These are phyloP conservation scores for Drosophila setifemur DNA, from an alignment of 1,140 invertebrate genomes.

Conservation along the genomic window DNA sequence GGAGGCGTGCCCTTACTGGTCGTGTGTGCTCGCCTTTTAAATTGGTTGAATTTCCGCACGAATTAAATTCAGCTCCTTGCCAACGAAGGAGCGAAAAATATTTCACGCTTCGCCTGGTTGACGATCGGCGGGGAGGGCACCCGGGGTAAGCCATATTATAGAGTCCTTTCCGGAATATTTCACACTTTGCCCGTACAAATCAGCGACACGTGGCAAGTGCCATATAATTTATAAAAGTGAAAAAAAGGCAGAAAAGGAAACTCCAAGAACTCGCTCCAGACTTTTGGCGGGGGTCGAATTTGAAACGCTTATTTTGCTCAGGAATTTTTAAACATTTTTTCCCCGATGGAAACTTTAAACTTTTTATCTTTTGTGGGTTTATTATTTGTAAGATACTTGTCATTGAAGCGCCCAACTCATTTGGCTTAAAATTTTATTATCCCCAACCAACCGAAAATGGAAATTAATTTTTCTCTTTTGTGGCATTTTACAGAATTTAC, in stretches of 20 bases:
- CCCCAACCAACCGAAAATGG: conserved; percentile 25
- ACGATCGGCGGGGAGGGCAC: conserved; percentile 40
- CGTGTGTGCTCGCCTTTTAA: conserved; percentile 59
- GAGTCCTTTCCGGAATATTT: conserved; percentile 77
- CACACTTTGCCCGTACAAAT: conserved; percentile 72
- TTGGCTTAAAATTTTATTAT: conserved; percentile 48
- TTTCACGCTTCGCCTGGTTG: conserved; percentile 69
- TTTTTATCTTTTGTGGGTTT: background rate
- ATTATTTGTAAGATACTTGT: background rate
- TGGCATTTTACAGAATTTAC: conserved; percentile 35
- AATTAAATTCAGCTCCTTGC: conserved; percentile 71
- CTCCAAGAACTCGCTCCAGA: conserved; percentile 29
- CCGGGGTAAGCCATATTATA: conserved; percentile 61
- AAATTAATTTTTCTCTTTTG: conserved; percentile 57
- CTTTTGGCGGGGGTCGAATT: conserved; percentile 42
- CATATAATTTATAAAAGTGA: conserved; percentile 68
- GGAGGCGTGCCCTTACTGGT: conserved; percentile 44
- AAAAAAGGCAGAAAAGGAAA: conserved; percentile 30
- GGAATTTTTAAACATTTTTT: conserved; percentile 28
- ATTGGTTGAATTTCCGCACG: conserved; percentile 81
- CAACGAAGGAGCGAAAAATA: conserved; percentile 52
- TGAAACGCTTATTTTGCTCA: conserved; percentile 47
- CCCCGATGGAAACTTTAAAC: conserved; percentile 16
- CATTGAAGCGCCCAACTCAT: conserved; percentile 27
- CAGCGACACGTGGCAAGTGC: conserved; percentile 76